Evolutionary conservation across 2,888 invertebrate genomes (phyloP).

Genomic region (Agrotis exclamationis): DNA sequence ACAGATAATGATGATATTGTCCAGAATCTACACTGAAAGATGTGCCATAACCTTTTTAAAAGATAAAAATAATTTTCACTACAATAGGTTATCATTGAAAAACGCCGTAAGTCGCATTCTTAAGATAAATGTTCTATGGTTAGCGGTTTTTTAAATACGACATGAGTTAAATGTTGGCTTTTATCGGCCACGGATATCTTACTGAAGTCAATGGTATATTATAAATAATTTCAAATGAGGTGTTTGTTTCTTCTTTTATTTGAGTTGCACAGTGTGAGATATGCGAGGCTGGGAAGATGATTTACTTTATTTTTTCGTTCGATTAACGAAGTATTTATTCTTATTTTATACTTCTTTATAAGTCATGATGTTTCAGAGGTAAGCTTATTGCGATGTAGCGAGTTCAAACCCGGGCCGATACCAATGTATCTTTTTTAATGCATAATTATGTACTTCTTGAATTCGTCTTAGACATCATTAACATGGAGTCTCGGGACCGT

Average conservation of each 20-base stretch:
- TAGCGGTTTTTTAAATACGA: slow-evolving; percentile 54
- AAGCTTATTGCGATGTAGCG: no score
- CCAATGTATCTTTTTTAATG: no score
- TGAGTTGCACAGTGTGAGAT: slow-evolving; percentile 37
- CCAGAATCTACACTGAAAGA: background rate
- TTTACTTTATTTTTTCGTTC: no score
- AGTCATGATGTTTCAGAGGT: no score
- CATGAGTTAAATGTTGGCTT: slow-evolving; percentile 54
- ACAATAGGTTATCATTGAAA: slow-evolving; percentile 22
- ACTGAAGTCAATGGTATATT: slow-evolving; percentile 62
- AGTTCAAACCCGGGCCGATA: no score
- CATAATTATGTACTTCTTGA: no score
- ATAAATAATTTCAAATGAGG: slow-evolving; percentile 69
- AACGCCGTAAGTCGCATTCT: slow-evolving; percentile 36
- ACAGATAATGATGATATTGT: background rate
- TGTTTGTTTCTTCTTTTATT: slow-evolving; percentile 45
- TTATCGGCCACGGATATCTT: slow-evolving; percentile 69
- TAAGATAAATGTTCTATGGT: slow-evolving; percentile 24
- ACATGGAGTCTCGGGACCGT: no score
- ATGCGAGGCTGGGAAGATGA: slow-evolving; percentile 8
- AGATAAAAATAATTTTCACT: slow-evolving; percentile 17
- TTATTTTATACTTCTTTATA: no score
- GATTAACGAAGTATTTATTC: no score
- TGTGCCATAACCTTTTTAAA: slow-evolving; percentile 1
- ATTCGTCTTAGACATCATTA: no score